Evolutionary conservation across 2,113 vertebrate species (phyloP), one percentile per base, ranked within the genome.

Genomic region (Leiothrix lutea): DNA sequence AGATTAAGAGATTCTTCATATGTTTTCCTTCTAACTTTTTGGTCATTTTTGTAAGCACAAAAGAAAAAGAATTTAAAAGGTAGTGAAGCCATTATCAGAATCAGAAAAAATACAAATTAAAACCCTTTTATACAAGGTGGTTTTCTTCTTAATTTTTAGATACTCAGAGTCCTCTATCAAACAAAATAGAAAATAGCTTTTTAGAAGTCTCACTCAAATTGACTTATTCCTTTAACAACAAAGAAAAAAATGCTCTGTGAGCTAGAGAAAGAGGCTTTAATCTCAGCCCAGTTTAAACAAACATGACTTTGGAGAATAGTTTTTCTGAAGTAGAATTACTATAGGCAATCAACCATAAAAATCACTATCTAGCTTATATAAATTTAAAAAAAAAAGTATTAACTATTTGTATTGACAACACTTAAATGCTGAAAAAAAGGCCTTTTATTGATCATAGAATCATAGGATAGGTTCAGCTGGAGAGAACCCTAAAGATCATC

Each of bases 91-190:
- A 51, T 22, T 44, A 29, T 56, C 24, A 36, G 33, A 88, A 92
- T 47, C 0, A 1, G 35, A 74, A 77, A 73, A 60, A 36, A 7
- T 0, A 24, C 4, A 28, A 33, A 24, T 58, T 36, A 54, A 78
- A 65, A 16, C 3, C 5, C 22, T 61, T 61, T 81, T 36, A 44
- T 17, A 51, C 8, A 21, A 67, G 12, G 2, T 7, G 33, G 50
- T 92, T 48, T 80, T 67, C 26, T 54, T 74, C 35, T 38, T 15
- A 50, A 42, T 71, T 86, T 92, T 62, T 82, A 24, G 19, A 84
- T 8, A 4, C 6, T 66, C 9, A 28, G 11, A 48, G 12, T 24
- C 57, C 9, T 61, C 6, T 85, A 79, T 36, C 23, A 67, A 62
- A 67, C 4, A 80, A 75, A 82, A 45, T 8, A 58, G 11, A 77